Evolutionary conservation across 2,113 vertebrate genomes (phyloP), one percentile per base, ranked within the genome.

Genomic region (Podarcis muralis): DNA sequence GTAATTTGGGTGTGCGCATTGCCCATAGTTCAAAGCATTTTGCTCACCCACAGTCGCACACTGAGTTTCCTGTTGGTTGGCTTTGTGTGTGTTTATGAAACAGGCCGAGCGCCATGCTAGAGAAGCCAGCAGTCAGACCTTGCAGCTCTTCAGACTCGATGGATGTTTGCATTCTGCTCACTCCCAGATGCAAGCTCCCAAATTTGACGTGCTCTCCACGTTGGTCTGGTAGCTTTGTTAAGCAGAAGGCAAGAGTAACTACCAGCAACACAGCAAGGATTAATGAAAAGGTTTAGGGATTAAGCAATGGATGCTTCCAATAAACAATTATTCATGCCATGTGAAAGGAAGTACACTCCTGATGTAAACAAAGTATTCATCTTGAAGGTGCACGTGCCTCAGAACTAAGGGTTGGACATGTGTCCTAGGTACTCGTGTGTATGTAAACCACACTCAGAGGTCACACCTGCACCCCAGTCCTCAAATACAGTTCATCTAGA

Each of bases 21-120:
- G 93, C 86, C 87, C 90, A 76, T 81, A 95, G 94, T 96, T 96
- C 95, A 96, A 95, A 97, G 91, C 74, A 84, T 94, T 97, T 95
- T 62, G n/a, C 92, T 96, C 88, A 86, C 90, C 89, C 72, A 5
- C 93, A 95, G 91, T 85, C 89, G 92, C 91, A 92, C 93, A 89
- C 92, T 88, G 83, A 92, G 91, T 81, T 95, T 96, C 94, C 92
- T 95, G 90, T 95, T 93, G 93, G 75, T 90, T 90, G 71, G 8
- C 43, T 95, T 32, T 78, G 84, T 91, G 23, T 12, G 3, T 90
- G 89, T 92, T 94, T 95, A 87, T 91, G 94, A 93, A 96, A 87
- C 48, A 96, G 89, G 53, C 72, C 85, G 90, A 68, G 85, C 62
- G 40, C 75, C 91, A 69, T 32, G 87, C 30, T 87, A 23, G 4